Conservation (phyloP, 2,888 invertebrate genomes). For the Leptinotarsa rubiginosa region DNA sequence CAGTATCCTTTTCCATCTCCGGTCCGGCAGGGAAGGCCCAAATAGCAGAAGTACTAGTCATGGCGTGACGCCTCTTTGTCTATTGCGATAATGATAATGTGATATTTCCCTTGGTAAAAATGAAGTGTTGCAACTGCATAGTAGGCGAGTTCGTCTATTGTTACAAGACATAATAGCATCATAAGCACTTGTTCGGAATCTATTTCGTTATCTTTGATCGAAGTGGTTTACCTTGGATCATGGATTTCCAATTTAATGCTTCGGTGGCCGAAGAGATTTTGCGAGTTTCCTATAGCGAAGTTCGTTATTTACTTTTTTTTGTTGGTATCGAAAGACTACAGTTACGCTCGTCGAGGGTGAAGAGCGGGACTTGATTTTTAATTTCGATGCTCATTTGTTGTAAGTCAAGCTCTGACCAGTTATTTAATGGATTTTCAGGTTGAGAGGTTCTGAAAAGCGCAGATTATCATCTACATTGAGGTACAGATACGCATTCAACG, state of each 20-base stretch:
- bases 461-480: slow-evolving; percentile 2
- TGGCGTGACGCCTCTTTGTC: slow-evolving; percentile 5
- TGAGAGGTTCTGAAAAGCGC: slow-evolving; percentile 4
- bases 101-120: slow-evolving; percentile 40
- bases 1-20: neutral
- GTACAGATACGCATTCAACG: neutral
- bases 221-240: slow-evolving; percentile 48
- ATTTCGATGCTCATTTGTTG: neutral
- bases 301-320: neutral
- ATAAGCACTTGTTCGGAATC: slow-evolving; percentile 44
- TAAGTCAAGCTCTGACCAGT: neutral
- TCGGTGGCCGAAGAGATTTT: slow-evolving; percentile 23
- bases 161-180: slow-evolving; percentile 43
- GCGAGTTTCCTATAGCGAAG: slow-evolving; percentile 12
- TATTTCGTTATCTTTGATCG: slow-evolving; percentile 44
- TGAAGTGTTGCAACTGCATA: slow-evolving; percentile 37
- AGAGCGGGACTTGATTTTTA: slow-evolving; percentile 5
- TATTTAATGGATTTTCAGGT: slow-evolving; percentile 14
- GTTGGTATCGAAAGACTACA: slow-evolving; percentile 10
- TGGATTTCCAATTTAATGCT: slow-evolving; percentile 23
- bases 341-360: slow-evolving; percentile 18
- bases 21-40: neutral
- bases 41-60: slow-evolving; percentile 5
- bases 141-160: slow-evolving; percentile 44
- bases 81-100: slow-evolving; percentile 40